Evolutionary conservation across 2,888 invertebrate genomes (phyloP).

Genomic region (Colostygia pectinataria): DNA sequence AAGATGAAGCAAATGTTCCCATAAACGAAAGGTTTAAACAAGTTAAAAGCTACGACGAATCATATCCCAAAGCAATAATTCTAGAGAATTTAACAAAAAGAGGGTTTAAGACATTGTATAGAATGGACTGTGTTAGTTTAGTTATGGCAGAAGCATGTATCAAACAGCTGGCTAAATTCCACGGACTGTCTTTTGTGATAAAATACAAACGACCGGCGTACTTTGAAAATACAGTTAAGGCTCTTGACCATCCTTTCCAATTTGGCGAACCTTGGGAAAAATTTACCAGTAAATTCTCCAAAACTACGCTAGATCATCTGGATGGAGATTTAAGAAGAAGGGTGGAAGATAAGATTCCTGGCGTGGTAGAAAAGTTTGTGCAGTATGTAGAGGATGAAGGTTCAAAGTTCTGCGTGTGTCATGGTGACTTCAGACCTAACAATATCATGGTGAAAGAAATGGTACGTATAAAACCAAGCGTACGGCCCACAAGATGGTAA

Average conservation of each 20-base stretch:
- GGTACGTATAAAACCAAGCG: slow-evolving; percentile 38
- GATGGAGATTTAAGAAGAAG: slow-evolving; percentile 38
- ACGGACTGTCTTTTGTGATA: slow-evolving; percentile 52
- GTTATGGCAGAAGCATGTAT: slow-evolving; percentile 52
- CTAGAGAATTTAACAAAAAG: slow-evolving; percentile 53
- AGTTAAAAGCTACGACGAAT: slow-evolving; percentile 49
- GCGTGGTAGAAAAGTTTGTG: slow-evolving; percentile 36
- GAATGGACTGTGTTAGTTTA: slow-evolving; percentile 48
- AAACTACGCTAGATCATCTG: slow-evolving; percentile 34
- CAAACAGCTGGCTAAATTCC: slow-evolving; percentile 58
- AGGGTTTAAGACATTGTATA: slow-evolving; percentile 47
- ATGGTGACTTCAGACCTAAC: slow-evolving; percentile 63
- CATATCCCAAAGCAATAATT: slow-evolving; percentile 44
- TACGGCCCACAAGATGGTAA: too few species aligned
- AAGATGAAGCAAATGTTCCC: slow-evolving; percentile 50
- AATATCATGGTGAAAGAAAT: slow-evolving; percentile 54
- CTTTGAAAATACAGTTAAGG: slow-evolving; percentile 44
- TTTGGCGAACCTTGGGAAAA: slow-evolving; percentile 42
- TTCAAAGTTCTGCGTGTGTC: slow-evolving; percentile 47
- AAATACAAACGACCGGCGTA: slow-evolving; percentile 45
- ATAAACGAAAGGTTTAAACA: slow-evolving; percentile 45
- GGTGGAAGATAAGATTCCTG: slow-evolving; percentile 34
- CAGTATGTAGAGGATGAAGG: slow-evolving; percentile 38
- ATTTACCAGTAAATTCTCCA: slow-evolving; percentile 35
- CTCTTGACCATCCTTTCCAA: slow-evolving; percentile 29